Base-by-base conservation (phyloP, 2,888 invertebrate species). In the Neoaliturus tenellus region DNA sequence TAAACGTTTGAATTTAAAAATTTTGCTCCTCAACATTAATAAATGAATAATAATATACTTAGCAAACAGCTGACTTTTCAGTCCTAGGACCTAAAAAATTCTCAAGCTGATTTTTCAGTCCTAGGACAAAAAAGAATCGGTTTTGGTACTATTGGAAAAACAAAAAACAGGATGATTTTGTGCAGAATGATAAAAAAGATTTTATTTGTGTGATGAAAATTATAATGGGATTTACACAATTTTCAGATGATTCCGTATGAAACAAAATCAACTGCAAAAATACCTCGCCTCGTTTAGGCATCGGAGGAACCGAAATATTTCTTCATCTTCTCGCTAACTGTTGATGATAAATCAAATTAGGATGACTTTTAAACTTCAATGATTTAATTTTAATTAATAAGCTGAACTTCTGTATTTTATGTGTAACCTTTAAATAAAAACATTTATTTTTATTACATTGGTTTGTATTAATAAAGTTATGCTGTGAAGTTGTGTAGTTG, bases 231-330 rank as follows among this genome's bases (percentile, higher is more conserved):
- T n/a, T 12, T 44, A 12, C 17, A 6, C 12, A 44, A 10, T 35
- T 85, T 83, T 33, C 82, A 85, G 85, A 85, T 71, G 85, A 85
- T 81, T 85, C 85, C 23, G 85, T 85, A 85, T 85, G 85, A 85
- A 75, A 80, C 55, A 14, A 35, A 81, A 39, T 51, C 51, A 73
- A n/a, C 39, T 35, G n/a, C 55, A 51, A 71, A 62, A 28, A 28
- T 17, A 14, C 62, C 62, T 62, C 62, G 62, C 62, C 62, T 17
- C 62, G 62, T 17, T 8, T 31, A 62, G 62, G 62, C 62, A 62
- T 14, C 62, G 62, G 62, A 62, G 62, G 62, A 28, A 28, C 25
- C 62, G 62, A 62, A 62, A 25, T 62, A 62, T 31, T 62, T 62
- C 62, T 62, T 28, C 28, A 4, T 62, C 25, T 62, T 62, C 62